Evolutionary conservation across 2,797 vertebrate species (phyloP).

Genomic region (Corythornis leucogaster): DNA sequence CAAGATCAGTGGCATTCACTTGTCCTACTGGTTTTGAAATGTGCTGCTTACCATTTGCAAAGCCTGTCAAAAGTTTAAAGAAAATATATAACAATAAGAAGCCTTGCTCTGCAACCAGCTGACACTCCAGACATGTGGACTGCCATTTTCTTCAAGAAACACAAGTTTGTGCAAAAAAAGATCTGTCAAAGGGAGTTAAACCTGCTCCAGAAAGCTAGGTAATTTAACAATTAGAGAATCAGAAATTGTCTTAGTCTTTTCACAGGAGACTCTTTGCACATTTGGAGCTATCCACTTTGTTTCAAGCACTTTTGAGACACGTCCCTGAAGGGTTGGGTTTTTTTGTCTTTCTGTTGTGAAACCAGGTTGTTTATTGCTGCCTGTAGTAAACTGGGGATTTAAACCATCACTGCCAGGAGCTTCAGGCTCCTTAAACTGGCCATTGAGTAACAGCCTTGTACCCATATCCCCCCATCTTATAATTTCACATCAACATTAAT

Average conservation of each 20-base stretch:
- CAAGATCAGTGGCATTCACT: neutral
- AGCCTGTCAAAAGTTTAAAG: neutral
- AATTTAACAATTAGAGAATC: neutral
- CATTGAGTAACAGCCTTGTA: neutral
- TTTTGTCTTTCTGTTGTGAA: neutral
- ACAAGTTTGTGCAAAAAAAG: neutral
- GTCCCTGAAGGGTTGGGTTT: neutral
- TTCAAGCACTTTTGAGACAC: neutral
- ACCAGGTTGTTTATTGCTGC: neutral
- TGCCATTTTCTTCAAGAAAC: neutral
- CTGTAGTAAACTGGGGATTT: neutral
- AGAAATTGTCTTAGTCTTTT: neutral
- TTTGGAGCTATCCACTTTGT: neutral
- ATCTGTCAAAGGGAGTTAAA: neutral
- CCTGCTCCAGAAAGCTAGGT: neutral
- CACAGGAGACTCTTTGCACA: neutral
- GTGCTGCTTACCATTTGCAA: neutral
- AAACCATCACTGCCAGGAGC: neutral
- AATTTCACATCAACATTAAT: conserved; percentile 28
- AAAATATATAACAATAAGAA: neutral
- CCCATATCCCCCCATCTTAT: neutral
- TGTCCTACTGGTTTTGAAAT: neutral
- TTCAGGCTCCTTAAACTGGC: neutral
- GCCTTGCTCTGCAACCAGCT: neutral
- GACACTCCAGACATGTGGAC: neutral